A percentile compares a stretch with the other conserved stretches of the same genome.
Conservation (phyloP, 2,113 vertebrate species). For the Pterocles burchelli region DNA sequence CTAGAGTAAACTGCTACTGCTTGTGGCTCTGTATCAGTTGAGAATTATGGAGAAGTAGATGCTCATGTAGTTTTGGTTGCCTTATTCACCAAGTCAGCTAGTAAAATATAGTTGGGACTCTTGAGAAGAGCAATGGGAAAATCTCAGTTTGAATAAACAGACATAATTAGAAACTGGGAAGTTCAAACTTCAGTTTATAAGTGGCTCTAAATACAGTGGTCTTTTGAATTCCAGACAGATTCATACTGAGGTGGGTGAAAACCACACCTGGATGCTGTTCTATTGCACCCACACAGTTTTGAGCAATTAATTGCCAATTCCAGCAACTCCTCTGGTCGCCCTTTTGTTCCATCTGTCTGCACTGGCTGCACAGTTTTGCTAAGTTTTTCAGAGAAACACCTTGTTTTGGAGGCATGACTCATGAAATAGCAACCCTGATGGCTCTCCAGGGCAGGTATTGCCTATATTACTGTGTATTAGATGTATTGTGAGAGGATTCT, state of each 20-base stretch:
- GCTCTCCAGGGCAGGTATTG: background rate
- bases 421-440: background rate
- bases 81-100: background rate
- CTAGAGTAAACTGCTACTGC: background rate
- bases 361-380: rapidly evolving
- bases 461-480: rapidly evolving
- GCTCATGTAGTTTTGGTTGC: background rate
- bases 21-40: background rate
- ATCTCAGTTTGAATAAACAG: background rate
- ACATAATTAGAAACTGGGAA: background rate
- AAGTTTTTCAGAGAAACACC: background rate
- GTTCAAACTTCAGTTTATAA: background rate
- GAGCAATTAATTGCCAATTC: background rate
- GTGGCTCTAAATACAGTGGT: background rate
- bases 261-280: background rate
- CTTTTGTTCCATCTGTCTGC: background rate
- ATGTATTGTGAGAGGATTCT: background rate
- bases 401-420: background rate
- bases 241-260: background rate
- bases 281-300: background rate
- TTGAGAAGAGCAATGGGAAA: background rate
- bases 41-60: background rate
- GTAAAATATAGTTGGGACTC: background rate
- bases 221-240: background rate
- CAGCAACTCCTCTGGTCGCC: background rate